Evolutionary conservation across 2,113 vertebrate genomes (phyloP).

Genomic region (Lampris incognitus): DNA sequence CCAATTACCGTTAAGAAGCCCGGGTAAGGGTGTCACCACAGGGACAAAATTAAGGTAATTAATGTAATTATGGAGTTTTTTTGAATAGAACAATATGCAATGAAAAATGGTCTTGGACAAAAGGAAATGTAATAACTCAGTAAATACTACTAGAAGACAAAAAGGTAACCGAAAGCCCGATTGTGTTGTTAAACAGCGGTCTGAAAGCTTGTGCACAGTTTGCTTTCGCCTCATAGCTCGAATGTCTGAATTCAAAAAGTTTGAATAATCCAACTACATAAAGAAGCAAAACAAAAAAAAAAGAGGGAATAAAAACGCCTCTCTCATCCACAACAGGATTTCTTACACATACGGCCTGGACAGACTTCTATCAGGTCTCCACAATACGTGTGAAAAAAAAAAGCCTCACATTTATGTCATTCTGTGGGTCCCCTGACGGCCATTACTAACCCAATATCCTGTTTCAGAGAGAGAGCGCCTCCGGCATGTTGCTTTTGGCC

Average conservation of each 20-base stretch:
- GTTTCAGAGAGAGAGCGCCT: slow-evolving; percentile 79
- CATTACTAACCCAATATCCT: slow-evolving; percentile 84
- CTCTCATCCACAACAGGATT: slow-evolving; percentile 28
- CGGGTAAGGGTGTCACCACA: slow-evolving; percentile 68
- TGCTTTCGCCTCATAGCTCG: not conserved
- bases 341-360: slow-evolving; percentile 42
- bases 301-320: slow-evolving; percentile 22
- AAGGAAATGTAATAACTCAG: slow-evolving; percentile 47
- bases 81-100: slow-evolving; percentile 51
- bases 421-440: slow-evolving; percentile 75
- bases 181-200: slow-evolving; percentile 8
- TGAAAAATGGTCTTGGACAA: slow-evolving; percentile 33
- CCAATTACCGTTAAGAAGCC: slow-evolving; percentile 61
- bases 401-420: slow-evolving; percentile 72
- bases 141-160: slow-evolving; percentile 50
- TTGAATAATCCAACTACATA: slow-evolving; percentile 8
- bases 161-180: slow-evolving; percentile 17
- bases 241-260: not conserved
- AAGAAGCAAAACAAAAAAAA: not conserved
- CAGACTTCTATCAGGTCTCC: slow-evolving; percentile 53
- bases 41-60: slow-evolving; percentile 58
- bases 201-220: not conserved
- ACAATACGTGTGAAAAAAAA: slow-evolving; percentile 60
- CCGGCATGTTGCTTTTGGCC: slow-evolving; percentile 81
- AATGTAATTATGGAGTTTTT: slow-evolving; percentile 58